phyloP scores from a whole-genome alignment of 2,113 vertebrate genomes.

The Micronycteris hirsuta region DNA sequence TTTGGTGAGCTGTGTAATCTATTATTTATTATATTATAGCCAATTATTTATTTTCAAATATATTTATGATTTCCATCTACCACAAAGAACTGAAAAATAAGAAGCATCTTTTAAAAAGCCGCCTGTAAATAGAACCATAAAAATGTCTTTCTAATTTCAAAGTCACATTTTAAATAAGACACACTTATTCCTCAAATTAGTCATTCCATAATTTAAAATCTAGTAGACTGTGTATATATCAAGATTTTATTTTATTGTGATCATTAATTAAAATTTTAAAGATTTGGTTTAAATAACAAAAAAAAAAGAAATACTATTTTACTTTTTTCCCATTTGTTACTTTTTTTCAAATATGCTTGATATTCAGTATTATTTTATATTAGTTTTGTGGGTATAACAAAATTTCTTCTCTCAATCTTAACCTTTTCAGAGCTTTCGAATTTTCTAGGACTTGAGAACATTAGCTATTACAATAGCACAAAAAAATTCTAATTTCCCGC shows the following conservation, averaged over 20 bases:
- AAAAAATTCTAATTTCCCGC: not conserved
- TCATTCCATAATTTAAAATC: not conserved
- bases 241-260: not conserved
- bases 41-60: conserved; percentile 40
- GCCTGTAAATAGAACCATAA: conserved; percentile 7
- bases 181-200: not conserved
- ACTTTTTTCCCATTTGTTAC: not conserved
- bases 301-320: not conserved
- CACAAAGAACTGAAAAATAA: conserved; percentile 39
- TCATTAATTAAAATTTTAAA: conserved; percentile 23
- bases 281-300: not conserved
- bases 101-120: not conserved
- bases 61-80: not conserved
- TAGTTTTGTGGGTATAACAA: not conserved
- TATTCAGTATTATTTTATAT: not conserved
- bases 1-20: conserved; percentile 35
- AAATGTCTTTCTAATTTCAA: not conserved
- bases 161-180: not conserved
- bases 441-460: not conserved
- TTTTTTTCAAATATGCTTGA: not conserved
- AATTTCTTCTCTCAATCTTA: not conserved
- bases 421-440: not conserved
- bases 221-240: not conserved
- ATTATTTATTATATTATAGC: not conserved
- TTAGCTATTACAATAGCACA: not conserved